Conservation (phyloP, 2,113 vertebrate genomes). For the Macquaria australasica region DNA sequence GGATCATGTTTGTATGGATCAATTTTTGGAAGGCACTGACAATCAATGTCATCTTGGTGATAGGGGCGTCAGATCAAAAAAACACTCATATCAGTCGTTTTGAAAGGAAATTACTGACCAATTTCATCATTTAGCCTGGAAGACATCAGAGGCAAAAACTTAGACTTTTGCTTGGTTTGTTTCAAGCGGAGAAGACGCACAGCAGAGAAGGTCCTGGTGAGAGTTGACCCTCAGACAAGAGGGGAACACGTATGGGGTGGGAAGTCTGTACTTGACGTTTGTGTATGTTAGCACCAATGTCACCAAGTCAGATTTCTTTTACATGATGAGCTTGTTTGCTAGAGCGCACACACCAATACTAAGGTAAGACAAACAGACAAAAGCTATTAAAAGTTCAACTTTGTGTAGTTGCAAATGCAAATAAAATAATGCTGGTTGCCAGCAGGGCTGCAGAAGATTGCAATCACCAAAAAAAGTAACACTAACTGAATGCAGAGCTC, state of each 20-base stretch:
- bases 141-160: background rate
- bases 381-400: background rate
- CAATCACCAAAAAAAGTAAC: slow-evolving; percentile 47
- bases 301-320: background rate
- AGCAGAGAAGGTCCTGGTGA: slow-evolving; percentile 4
- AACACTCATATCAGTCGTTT: background rate
- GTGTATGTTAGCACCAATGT: slow-evolving; percentile 19
- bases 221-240: slow-evolving; percentile 13
- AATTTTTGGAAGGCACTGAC: background rate
- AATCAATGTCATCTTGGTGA: background rate
- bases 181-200: background rate
- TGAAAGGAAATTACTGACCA: background rate
- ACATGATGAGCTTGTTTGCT: background rate
- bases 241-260: slow-evolving; percentile 9
- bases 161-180: background rate
- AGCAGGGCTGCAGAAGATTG: slow-evolving; percentile 42
- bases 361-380: background rate
- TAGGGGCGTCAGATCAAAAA: background rate
- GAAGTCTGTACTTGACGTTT: background rate
- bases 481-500: slow-evolving; percentile 42
- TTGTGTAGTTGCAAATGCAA: slow-evolving; percentile 31
- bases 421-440: slow-evolving; percentile 44
- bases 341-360: background rate
- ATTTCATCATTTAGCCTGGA: background rate
- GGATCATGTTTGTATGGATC: background rate